Percentiles rank a stretch among this genome's conserved stretches.
Conservation (phyloP, 2,113 vertebrate species). For the Hippocampus barbouri region DNA sequence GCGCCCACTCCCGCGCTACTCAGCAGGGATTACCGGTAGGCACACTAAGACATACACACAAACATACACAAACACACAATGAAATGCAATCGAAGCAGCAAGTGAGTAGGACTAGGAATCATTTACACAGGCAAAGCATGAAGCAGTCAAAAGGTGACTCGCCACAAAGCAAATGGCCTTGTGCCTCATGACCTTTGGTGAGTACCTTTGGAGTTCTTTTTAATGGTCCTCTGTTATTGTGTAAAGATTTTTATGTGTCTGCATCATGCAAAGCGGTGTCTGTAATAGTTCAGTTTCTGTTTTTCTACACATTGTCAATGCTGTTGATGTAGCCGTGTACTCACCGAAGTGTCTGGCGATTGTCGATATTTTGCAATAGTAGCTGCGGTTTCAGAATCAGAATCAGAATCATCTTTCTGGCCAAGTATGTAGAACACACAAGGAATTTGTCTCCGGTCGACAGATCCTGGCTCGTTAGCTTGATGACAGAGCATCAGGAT, state of each 20-base stretch:
- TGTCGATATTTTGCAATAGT: too few species aligned
- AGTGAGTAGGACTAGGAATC: constrained; percentile 16
- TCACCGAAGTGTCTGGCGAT: too few species aligned
- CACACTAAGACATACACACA: constrained; percentile 37
- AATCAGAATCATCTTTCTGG: too few species aligned
- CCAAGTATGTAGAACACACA: too few species aligned
- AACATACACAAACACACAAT: constrained; percentile 26
- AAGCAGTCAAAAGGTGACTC: not conserved
- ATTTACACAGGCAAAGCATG: constrained; percentile 9
- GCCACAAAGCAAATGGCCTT: constrained; percentile 30
- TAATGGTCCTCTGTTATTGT: not conserved
- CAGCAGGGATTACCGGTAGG: constrained; percentile 60
- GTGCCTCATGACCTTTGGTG: constrained; percentile 44
- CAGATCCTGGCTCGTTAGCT: not conserved
- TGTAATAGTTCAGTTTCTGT: not conserved
- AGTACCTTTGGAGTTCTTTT: constrained; percentile 48
- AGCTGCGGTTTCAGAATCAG: too few species aligned
- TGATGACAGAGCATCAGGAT: not conserved
- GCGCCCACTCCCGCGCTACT: constrained; percentile 52
- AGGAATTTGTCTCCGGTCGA: too few species aligned
- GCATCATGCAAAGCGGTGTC: not conserved
- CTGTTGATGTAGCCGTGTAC: not conserved
- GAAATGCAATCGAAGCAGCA: constrained; percentile 26
- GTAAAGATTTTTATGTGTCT: not conserved
- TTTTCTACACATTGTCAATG: not conserved